A percentile compares a stretch with the other conserved stretches of the same genome.
These are phyloP conservation scores for Hydrozoanthus gracilis DNA, from an alignment of 92 coral and sea anemone genomes.

Conservation along the genomic window DNA sequence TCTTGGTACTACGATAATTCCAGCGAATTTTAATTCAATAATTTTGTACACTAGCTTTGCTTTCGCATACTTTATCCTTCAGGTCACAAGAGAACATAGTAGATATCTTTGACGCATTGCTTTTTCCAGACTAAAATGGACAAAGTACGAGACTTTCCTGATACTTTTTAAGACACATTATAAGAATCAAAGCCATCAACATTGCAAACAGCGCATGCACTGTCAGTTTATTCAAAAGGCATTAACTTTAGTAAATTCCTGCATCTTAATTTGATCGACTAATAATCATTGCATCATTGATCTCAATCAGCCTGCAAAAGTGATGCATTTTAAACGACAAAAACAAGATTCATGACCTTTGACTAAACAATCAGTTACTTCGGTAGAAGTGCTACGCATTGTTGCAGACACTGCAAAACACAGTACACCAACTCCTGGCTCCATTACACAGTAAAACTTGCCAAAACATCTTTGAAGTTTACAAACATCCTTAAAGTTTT, in stretches of 20 bases:
- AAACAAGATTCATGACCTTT: not conserved
- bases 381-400: not conserved
- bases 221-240: not conserved
- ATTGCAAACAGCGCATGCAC: not conserved
- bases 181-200: not conserved
- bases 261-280: not conserved
- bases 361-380: not conserved
- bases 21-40: not conserved
- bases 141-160: not conserved
- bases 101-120: not conserved
- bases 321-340: not conserved
- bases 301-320: not conserved
- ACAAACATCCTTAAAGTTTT: not conserved
- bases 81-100: not conserved
- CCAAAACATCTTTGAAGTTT: not conserved
- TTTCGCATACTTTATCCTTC: not conserved
- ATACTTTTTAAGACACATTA: not conserved
- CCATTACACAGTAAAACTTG: not conserved
- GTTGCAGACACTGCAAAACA: not conserved
- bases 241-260: not conserved
- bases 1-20: not conserved
- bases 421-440: not conserved
- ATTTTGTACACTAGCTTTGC: conserved; percentile 27
- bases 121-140: not conserved
- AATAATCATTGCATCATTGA: not conserved